A percentile compares a stretch with the other conserved stretches of the same genome.
These are phyloP conservation scores for Holcopasites calliopsidis DNA, from an alignment of 1,140 invertebrate species.

Conservation along the genomic window DNA sequence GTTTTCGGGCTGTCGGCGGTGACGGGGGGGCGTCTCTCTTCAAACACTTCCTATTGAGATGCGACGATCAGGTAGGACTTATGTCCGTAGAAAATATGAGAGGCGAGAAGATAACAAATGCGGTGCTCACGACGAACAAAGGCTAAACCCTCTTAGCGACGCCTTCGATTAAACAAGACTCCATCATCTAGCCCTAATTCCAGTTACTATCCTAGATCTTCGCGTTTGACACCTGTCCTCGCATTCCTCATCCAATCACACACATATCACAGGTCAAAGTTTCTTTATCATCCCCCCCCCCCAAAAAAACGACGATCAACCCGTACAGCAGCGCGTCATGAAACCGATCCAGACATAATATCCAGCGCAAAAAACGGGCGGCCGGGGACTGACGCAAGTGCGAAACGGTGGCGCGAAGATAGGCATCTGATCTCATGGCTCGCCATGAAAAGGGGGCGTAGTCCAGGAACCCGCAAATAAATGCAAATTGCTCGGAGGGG, in stretches of 20 bases:
- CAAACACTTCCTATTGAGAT: background rate
- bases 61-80: no score
- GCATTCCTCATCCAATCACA: background rate
- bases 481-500: constrained; percentile 55
- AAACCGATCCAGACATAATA: constrained; percentile 41
- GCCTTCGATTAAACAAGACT: no score
- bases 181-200: no score
- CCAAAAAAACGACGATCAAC: background rate
- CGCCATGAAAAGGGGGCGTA: constrained; percentile 57
- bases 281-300: background rate
- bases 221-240: no score
- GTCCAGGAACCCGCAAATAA: constrained; percentile 53
- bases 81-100: no score
- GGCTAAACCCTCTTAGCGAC: no score
- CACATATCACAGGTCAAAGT: background rate
- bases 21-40: background rate
- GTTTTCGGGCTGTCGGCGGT: background rate
- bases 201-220: no score
- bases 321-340: background rate
- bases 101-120: no score
- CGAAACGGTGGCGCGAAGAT: constrained; percentile 49
- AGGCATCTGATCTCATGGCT: constrained; percentile 50
- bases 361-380: constrained; percentile 12
- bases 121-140: no score
- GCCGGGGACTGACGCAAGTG: constrained; percentile 34